Evolutionary conservation across 2,888 invertebrate genomes (phyloP), one percentile per base, ranked within the genome.

Genomic region (Leptopilina myrica): DNA sequence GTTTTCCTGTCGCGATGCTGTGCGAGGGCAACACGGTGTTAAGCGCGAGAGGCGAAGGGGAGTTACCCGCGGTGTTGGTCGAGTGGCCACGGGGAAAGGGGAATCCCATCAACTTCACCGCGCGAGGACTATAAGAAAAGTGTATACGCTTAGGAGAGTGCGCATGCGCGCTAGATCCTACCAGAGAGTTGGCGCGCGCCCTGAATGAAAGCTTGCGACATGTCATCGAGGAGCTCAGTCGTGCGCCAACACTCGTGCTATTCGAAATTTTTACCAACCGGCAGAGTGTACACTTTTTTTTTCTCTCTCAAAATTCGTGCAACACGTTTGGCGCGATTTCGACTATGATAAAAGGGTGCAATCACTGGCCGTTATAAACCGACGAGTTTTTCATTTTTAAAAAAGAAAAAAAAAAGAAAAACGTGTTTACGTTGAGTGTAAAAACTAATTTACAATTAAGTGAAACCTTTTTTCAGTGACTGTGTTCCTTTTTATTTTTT

Each of bases 61-160:
- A 90, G 92, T 90, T 9, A 33, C 33, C 56, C 9, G 8, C 5
- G 49, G 67, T 49, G 69, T 6, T 12, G n/a, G 5, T 3, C 3
- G 3, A 15, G 89, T 91, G 92, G 91, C 92, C 91, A 92, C 92
- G 92, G 88, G 91, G 92, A 90, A 87, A 86, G 90, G 92, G 84
- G 92, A 26, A 14, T 33, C 26, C 12, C 53, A 53, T 14, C 33
- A 92, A 92, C 92, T 92, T 91, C 89, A 91, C 92, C 59, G 43
- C 92, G 92, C 92, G 92, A 93, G 84, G 81, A 78, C 79, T 78
- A 79, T 82, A 83, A 85, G 81, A 79, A 11, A 49, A 49, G 82
- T 81, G 80, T 78, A 49, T 49, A 49, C 33, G 5, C 33, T 33
- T 49, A 49, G 64, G 80, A 76, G 83, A 77, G 80, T 43, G 88